Conservation (phyloP, 1,140 invertebrate genomes). For the Contarinia nasturtii region DNA sequence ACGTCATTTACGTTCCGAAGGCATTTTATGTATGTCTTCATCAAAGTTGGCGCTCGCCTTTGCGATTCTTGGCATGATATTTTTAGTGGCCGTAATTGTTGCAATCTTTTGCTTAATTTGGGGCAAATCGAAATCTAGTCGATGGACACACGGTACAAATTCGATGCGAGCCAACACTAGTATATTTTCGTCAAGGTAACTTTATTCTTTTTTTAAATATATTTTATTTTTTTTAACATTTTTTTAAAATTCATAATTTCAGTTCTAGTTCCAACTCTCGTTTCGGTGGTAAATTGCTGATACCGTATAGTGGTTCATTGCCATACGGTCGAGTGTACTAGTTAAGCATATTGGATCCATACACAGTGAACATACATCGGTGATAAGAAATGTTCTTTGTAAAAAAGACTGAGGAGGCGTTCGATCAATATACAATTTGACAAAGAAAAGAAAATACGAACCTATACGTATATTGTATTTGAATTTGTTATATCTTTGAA, state of each 20-base stretch:
- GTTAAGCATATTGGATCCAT: no score
- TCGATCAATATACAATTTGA: no score
- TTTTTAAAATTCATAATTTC: background rate
- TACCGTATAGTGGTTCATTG: constrained; percentile 20
- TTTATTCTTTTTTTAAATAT: background rate
- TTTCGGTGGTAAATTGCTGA: constrained; percentile 20
- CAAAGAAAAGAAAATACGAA: no score
- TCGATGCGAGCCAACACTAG: constrained; percentile 16
- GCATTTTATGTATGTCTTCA: constrained; percentile 42
- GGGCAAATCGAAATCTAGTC: constrained; percentile 21
- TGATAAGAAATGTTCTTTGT: no score
- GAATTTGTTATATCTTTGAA: no score
- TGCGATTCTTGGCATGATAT: constrained; percentile 42
- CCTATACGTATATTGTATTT: no score
- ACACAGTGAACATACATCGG: no score
- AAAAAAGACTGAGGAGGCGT: no score
- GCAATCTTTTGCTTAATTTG: constrained; percentile 40
- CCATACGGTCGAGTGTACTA: constrained; percentile 22
- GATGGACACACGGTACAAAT: background rate
- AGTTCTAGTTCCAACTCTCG: constrained; percentile 8
- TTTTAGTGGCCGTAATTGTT: constrained; percentile 41
- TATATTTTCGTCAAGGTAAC: constrained; percentile 20
- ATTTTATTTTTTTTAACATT: background rate
- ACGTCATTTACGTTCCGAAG: constrained; percentile 12
- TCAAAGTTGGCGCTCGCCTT: constrained; percentile 50